These are phyloP conservation scores for Picus viridis DNA, from an alignment of 2,797 vertebrate genomes.

Conservation along the genomic window DNA sequence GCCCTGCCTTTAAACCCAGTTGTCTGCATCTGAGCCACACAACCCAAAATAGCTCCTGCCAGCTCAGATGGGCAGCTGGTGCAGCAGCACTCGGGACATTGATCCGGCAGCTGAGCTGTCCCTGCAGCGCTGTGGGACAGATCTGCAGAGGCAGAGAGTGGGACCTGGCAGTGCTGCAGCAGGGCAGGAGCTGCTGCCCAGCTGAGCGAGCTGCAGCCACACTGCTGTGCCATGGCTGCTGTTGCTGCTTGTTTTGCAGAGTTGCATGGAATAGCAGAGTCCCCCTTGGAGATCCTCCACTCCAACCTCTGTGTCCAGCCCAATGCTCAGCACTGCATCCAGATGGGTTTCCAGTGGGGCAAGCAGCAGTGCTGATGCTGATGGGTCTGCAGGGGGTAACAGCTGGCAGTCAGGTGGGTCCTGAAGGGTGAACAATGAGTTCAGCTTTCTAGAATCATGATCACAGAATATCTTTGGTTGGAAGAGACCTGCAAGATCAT, in stretches of 20 bases:
- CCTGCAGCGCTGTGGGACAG: neutral
- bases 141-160: neutral
- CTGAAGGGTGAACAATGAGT: neutral
- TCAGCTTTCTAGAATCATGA: neutral
- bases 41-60: neutral
- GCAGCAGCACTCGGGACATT: neutral
- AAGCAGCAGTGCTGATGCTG: neutral
- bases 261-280: neutral
- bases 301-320: neutral
- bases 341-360: rapidly evolving
- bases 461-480: no score
- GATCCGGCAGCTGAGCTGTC: rapidly evolving
- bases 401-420: neutral
- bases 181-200: neutral
- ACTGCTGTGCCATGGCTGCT: neutral
- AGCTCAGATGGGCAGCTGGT: neutral
- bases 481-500: no score
- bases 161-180: neutral
- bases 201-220: neutral
- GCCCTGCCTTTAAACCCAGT: neutral
- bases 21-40: neutral
- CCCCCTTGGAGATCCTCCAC: neutral
- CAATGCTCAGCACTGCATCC: neutral
- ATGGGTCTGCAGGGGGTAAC: rapidly evolving
- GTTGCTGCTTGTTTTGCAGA: neutral